Base-by-base conservation (phyloP, 2,113 vertebrate species). In the Girardinichthys multiradiatus region DNA sequence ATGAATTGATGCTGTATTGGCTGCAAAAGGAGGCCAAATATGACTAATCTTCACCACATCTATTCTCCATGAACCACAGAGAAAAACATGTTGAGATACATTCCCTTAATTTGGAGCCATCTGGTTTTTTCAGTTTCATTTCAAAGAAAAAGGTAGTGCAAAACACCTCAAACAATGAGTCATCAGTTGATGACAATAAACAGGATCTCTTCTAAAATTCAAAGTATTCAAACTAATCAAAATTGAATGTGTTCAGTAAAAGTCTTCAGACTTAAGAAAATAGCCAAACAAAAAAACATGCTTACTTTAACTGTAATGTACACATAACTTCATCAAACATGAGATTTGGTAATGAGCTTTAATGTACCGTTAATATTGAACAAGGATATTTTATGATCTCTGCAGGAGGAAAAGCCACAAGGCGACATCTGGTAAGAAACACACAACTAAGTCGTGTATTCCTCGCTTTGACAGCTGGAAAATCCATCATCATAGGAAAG, bases 1-100 rank as follows among this genome's bases (percentile, higher is more conserved):
- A n/a, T n/a, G n/a, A n/a, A n/a, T n/a, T n/a, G n/a, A n/a, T n/a
- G n/a, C n/a, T n/a, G n/a, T n/a, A n/a, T n/a, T n/a, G n/a, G n/a
- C n/a, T n/a, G n/a, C n/a, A n/a, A n/a, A n/a, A n/a, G n/a, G n/a
- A n/a, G n/a, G n/a, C n/a, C n/a, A 86, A 76, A 86, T 78, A 64
- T 90, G 87, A 92, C 81, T 93, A 85, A 89, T 69, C 69, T 58
- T 27, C 70, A 65, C 88, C 88, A 78, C 90, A 90, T 91, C 90
- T 90, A 72, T 70, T 83, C 62, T 72, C 39, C 42, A 61, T 71
- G 74, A 61, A 70, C 33, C 65, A 60, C 1, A 5, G 64, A 26
- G 28, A 66, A 66, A 76, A 76, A 75, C 63, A 64, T 24, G 48
- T n/a, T 57, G 58, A 63, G 45, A 74, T 57, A 13, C 42, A 10